A percentile compares a stretch with the other conserved stretches of the same genome.
Conservation (phyloP, 2,113 vertebrate species). For the Aldabrachelys gigantea region DNA sequence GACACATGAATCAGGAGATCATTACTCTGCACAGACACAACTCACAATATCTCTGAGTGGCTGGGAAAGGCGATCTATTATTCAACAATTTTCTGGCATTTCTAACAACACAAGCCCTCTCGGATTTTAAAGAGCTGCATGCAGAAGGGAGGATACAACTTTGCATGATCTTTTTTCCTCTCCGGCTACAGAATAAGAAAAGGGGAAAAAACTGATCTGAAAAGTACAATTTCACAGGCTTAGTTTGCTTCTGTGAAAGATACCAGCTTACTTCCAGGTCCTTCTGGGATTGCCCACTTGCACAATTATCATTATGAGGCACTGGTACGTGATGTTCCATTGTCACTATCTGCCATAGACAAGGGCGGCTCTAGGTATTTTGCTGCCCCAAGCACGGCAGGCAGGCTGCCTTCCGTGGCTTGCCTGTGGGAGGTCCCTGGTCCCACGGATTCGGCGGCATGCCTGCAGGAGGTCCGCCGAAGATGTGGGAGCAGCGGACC, state of each 20-base stretch:
- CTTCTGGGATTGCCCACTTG: not conserved
- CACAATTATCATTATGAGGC: not conserved
- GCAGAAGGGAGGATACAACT: not conserved
- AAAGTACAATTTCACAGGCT: not conserved
- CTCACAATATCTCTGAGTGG: not conserved
- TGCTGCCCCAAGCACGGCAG: no score
- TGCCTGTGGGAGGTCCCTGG: no score
- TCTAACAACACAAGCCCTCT: not conserved
- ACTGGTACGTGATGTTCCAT: not conserved
- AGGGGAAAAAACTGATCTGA: not conserved
- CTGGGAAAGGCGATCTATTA: not conserved
- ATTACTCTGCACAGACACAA: not conserved
- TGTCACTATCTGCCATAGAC: not conserved
- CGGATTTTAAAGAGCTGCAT: not conserved
- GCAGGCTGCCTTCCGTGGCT: no score
- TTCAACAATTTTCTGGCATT: not conserved
- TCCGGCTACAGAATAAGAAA: not conserved
- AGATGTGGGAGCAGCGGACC: no score
- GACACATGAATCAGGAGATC: not conserved
- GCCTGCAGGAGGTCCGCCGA: no score
- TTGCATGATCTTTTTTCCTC: not conserved
- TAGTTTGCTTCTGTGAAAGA: not conserved
- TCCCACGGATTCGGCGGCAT: no score
- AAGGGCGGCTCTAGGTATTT: no score
- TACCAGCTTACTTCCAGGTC: not conserved